Conservation (phyloP, 1,140 invertebrate species). For the Dufourea novaeangliae region DNA sequence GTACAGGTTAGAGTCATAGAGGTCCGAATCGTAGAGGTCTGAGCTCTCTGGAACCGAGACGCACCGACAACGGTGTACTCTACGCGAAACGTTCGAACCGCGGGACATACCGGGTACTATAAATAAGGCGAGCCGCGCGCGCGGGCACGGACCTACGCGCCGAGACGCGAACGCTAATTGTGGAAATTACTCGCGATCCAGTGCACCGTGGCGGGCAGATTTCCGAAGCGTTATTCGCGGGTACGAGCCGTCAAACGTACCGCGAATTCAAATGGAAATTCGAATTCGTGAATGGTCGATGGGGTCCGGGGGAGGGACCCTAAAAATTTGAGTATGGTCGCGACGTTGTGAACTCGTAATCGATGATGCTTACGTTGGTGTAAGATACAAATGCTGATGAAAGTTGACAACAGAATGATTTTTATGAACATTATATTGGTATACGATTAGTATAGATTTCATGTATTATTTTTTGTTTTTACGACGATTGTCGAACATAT, state of each 20-base stretch:
- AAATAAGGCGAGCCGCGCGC: slow-evolving; percentile 33
- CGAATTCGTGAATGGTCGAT: not conserved
- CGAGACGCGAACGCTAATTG: slow-evolving; percentile 41
- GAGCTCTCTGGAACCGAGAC: not conserved
- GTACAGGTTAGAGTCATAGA: too few relatives aligned
- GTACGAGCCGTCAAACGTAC: not conserved
- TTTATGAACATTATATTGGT: too few relatives aligned
- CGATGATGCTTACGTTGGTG: too few relatives aligned
- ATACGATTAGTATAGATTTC: too few relatives aligned
- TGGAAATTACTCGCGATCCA: slow-evolving; percentile 31
- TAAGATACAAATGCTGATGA: too few relatives aligned
- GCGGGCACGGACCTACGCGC: not conserved
- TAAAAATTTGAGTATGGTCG: too few relatives aligned
- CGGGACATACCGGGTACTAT: slow-evolving; percentile 41
- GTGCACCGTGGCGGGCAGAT: not conserved
- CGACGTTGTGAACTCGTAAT: too few relatives aligned
- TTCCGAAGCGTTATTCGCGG: not conserved
- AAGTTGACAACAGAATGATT: too few relatives aligned
- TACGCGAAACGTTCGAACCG: slow-evolving; percentile 22
- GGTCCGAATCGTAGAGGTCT: too few relatives aligned
- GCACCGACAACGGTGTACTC: slow-evolving; percentile 5
- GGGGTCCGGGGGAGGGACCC: not conserved
- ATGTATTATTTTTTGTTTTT: too few relatives aligned
- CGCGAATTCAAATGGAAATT: not conserved
- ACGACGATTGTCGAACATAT: too few relatives aligned